Evolutionary conservation across 2,888 invertebrate genomes (phyloP).

Genomic region (Cephus nigrinus): DNA sequence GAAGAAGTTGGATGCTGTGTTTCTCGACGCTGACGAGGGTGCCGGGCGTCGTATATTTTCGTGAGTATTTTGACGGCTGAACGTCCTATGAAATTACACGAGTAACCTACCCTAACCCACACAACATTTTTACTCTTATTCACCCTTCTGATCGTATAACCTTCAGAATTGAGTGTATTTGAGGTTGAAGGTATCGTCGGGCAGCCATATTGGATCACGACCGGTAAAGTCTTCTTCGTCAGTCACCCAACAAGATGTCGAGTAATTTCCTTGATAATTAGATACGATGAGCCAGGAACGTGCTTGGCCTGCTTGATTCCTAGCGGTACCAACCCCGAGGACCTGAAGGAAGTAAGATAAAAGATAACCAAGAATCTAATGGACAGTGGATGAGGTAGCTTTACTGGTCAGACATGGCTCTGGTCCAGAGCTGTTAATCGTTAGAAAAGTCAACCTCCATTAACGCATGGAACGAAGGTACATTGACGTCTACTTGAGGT

Average conservation of each 20-base stretch:
- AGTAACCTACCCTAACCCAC: neutral
- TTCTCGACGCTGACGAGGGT: conserved; percentile 55
- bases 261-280: conserved; percentile 48
- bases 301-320: conserved; percentile 33
- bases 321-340: conserved; percentile 15
- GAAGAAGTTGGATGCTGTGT: neutral
- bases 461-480: neutral
- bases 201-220: neutral
- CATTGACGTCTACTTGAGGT: neutral
- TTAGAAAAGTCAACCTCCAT: neutral
- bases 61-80: conserved; percentile 55
- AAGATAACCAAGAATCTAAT: conserved; percentile 6
- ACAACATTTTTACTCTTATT: neutral
- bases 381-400: neutral
- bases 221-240: neutral
- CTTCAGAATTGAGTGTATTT: neutral
- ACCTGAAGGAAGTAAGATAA: conserved; percentile 7
- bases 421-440: neutral
- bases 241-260: conserved; percentile 31
- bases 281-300: conserved; percentile 38
- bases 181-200: neutral
- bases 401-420: neutral
- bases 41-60: conserved; percentile 55
- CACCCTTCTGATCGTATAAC: neutral
- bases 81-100: conserved; percentile 59